A percentile compares a stretch with the other conserved stretches of the same genome.
Evolutionary conservation across 2,113 vertebrate species (phyloP).

Genomic region (Stercorarius parasiticus): DNA sequence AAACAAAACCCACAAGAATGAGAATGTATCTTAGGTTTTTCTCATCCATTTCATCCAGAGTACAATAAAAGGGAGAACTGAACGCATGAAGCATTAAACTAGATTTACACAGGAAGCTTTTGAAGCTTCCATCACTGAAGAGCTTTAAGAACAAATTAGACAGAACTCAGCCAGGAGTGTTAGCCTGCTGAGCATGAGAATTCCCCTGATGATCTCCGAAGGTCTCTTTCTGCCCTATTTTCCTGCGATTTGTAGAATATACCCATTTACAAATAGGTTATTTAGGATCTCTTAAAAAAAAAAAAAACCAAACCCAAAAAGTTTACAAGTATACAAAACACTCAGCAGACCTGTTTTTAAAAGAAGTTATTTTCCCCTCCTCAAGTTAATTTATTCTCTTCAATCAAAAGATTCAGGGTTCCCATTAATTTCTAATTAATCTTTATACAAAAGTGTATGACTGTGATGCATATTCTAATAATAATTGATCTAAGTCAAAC

Average conservation of each 20-base stretch:
- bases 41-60: neutral
- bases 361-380: neutral
- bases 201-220: neutral
- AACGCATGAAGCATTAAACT: neutral
- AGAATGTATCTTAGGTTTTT: neutral
- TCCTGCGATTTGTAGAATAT: neutral
- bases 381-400: neutral
- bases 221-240: neutral
- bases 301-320: neutral
- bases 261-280: neutral
- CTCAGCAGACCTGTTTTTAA: neutral
- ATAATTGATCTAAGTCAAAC: neutral
- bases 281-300: neutral
- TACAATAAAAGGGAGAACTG: neutral
- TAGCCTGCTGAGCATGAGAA: neutral
- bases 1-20: neutral
- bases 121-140: neutral
- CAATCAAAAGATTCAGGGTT: neutral
- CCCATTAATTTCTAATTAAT: neutral
- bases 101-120: neutral
- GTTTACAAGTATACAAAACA: neutral
- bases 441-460: neutral
- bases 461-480: neutral
- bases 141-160: neutral
- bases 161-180: neutral